phyloP scores from a whole-genome alignment of 2,888 invertebrate species.

The Eudasyphora cyanicolor region DNA sequence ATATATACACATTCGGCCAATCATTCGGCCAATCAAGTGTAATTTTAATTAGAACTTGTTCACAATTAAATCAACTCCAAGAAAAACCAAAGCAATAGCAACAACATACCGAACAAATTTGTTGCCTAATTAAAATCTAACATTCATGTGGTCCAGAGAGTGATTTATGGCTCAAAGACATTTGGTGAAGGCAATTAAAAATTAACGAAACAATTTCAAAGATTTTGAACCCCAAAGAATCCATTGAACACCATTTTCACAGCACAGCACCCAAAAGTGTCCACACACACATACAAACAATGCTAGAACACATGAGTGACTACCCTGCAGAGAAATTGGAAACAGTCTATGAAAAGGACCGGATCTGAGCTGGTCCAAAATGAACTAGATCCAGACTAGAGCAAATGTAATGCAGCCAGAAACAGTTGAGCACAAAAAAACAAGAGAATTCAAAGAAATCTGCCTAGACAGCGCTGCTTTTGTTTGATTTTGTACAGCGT shows the following conservation, averaged over 20 bases:
- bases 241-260: constrained; percentile 28
- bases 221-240: constrained; percentile 24
- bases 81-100: neutral
- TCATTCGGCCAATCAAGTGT: constrained; percentile 14
- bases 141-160: constrained; percentile 39
- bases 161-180: constrained; percentile 63
- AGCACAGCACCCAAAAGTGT: no score
- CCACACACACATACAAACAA: constrained; percentile 36
- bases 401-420: no score
- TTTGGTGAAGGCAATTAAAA: constrained; percentile 64
- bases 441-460: no score
- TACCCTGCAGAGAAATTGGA: no score
- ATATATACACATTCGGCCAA: constrained; percentile 20
- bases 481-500: no score
- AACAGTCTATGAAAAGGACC: no score
- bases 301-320: constrained; percentile 22
- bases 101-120: constrained; percentile 65
- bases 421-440: no score
- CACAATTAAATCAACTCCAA: constrained; percentile 27
- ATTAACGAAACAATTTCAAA: constrained; percentile 35
- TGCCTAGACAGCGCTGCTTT: no score
- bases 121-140: constrained; percentile 52
- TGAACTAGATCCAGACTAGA: no score
- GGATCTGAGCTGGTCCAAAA: no score
- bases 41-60: constrained; percentile 33